Conservation (phyloP, 2,888 invertebrate species). For the Tetheella fluctuosa region DNA sequence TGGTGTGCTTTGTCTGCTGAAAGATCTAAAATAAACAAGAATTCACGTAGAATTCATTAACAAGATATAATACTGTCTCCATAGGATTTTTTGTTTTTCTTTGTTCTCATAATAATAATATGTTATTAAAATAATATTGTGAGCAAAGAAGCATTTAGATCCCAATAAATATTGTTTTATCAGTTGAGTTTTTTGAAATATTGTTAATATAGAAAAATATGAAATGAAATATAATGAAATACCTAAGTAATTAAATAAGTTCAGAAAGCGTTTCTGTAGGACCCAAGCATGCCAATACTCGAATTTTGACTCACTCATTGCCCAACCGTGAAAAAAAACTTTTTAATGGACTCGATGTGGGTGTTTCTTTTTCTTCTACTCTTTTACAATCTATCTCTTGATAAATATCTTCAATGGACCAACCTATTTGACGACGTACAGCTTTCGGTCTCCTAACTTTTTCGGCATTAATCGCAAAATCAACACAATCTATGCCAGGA, state of each 20-base stretch:
- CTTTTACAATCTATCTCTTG: conserved; percentile 79
- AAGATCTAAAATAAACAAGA: conserved; percentile 48
- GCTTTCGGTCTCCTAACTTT: conserved; percentile 70
- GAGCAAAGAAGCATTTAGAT: background rate
- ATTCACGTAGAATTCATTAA: background rate
- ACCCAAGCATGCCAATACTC: conserved; percentile 71
- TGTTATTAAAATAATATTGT: background rate
- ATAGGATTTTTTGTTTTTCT: too few relatives aligned
- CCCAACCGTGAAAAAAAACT: conserved; percentile 74
- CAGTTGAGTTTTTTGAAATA: conserved; percentile 23
- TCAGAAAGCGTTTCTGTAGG: conserved; percentile 34
- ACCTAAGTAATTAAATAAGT: conserved; percentile 30
- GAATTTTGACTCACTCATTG: conserved; percentile 76
- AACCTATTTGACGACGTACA: conserved; percentile 77
- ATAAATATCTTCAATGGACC: conserved; percentile 80
- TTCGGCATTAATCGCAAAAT: conserved; percentile 69
- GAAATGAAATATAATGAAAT: too few relatives aligned
- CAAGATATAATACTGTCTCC: too few relatives aligned
- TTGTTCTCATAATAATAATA: background rate
- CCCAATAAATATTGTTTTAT: background rate
- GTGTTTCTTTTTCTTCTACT: conserved; percentile 66
- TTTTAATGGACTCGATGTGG: conserved; percentile 76
- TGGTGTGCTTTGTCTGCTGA: conserved; percentile 76
- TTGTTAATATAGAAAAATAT: conserved; percentile 29
- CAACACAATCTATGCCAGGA: conserved; percentile 68